Evolutionary conservation across 2,797 vertebrate species (phyloP).

Genomic region (Brachyrhaphis roseni): DNA sequence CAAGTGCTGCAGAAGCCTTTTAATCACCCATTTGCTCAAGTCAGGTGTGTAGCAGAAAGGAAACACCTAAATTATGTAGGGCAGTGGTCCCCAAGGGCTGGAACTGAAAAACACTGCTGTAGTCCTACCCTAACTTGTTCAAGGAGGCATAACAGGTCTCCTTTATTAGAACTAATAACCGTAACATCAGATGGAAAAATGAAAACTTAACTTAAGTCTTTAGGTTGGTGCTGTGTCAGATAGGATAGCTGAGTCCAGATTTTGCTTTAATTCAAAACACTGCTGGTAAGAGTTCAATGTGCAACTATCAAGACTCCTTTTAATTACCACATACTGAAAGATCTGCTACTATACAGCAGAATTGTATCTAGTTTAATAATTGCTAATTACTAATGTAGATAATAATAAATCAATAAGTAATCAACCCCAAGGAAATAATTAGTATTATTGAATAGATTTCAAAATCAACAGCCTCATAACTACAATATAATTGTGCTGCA

Average conservation of each 20-base stretch:
- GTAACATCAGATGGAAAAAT: background rate
- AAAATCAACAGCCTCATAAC: background rate
- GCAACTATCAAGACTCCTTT: background rate
- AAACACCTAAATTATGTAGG: too few species aligned
- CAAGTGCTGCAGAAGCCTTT: too few species aligned
- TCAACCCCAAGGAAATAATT: background rate
- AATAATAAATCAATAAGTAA: background rate
- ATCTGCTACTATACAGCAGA: background rate
- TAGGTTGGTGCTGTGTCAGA: background rate
- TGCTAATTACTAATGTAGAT: background rate
- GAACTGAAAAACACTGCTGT: too few species aligned
- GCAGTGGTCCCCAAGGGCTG: too few species aligned
- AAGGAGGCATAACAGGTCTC: too few species aligned
- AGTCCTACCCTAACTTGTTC: too few species aligned
- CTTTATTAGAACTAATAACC: background rate
- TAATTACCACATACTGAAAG: background rate
- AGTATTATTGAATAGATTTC: background rate
- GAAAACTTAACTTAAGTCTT: background rate
- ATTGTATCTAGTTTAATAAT: background rate
- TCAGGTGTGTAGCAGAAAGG: too few species aligned
- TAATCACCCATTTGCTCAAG: too few species aligned
- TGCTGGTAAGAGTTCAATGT: background rate
- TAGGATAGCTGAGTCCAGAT: background rate
- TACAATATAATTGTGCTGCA: background rate
- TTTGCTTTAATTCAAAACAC: background rate